Percentiles rank a stretch among this genome's conserved stretches.
phyloP scores from a whole-genome alignment of 2,888 invertebrate species.

The Stenodema calcarata region DNA sequence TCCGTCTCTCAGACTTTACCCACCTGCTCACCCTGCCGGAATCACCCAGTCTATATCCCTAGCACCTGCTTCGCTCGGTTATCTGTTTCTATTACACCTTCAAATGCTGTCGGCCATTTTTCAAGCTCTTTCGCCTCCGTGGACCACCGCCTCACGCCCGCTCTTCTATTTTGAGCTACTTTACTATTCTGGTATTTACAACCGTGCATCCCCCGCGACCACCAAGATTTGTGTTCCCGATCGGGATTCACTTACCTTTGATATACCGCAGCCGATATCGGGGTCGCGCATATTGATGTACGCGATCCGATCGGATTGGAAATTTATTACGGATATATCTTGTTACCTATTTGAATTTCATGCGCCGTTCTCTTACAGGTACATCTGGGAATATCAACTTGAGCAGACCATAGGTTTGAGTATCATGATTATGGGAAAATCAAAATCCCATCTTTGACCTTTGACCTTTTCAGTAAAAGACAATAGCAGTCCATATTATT shows the following conservation, averaged over 20 bases:
- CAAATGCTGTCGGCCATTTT: constrained; percentile 32
- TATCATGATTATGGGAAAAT: too few relatives aligned
- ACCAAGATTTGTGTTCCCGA: constrained; percentile 31
- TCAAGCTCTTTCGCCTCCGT: constrained; percentile 15
- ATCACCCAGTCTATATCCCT: constrained; percentile 47
- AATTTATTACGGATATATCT: background rate
- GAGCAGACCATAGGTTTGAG: too few relatives aligned
- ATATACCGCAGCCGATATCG: background rate
- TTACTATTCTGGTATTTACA: constrained; percentile 43
- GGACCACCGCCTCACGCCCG: background rate
- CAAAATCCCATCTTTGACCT: too few relatives aligned
- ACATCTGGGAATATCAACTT: background rate
- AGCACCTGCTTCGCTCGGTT: constrained; percentile 42
- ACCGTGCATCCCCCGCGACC: background rate
- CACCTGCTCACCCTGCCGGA: constrained; percentile 9
- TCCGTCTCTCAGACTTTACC: background rate
- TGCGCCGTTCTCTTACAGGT: background rate
- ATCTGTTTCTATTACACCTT: constrained; percentile 48
- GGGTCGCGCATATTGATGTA: background rate
- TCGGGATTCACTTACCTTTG: constrained; percentile 43
- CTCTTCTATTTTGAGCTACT: constrained; percentile 25
- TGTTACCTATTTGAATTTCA: background rate
- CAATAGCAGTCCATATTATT: too few relatives aligned
- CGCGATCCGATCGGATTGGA: background rate
- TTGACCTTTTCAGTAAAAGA: too few relatives aligned